Evolutionary conservation across 2,113 vertebrate species (phyloP).

Genomic region (Dendrocopos noguchii): DNA sequence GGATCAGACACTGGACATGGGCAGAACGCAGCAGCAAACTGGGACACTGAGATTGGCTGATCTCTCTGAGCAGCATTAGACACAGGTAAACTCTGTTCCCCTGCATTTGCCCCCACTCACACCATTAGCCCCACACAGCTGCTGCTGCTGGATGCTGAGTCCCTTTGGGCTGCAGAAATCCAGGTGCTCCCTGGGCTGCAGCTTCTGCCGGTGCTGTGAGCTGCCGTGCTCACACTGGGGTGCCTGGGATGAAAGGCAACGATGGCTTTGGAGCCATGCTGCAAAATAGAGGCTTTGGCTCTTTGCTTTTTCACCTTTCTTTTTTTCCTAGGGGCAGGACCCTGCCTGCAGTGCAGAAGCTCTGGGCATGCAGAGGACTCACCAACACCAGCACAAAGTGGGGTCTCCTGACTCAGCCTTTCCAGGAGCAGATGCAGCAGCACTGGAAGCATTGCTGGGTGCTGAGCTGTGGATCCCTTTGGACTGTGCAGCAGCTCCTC

Average conservation of each 20-base stretch:
- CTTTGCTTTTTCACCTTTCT: too few relatives aligned
- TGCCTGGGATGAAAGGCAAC: accelerated
- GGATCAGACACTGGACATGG: too few relatives aligned
- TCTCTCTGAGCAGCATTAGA: too few relatives aligned
- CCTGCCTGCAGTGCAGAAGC: background rate
- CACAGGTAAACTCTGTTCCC: too few relatives aligned
- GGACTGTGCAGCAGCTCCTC: accelerated
- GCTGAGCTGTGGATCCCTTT: background rate
- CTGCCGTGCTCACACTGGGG: background rate
- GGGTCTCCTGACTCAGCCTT: background rate
- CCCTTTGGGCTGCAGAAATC: background rate
- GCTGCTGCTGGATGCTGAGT: accelerated
- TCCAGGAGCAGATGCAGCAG: background rate
- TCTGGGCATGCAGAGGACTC: background rate
- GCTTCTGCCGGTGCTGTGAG: background rate
- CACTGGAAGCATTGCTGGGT: background rate
- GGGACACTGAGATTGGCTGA: too few relatives aligned
- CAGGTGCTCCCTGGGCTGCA: accelerated
- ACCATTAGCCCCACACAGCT: too few relatives aligned
- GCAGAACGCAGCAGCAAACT: too few relatives aligned
- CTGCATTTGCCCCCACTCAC: too few relatives aligned
- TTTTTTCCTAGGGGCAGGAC: background rate
- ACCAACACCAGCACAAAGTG: accelerated
- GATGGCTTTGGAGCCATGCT: accelerated
- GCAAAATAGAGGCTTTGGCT: background rate